These are phyloP conservation scores for Tarsius wallacei DNA, from an alignment of 2,797 vertebrate genomes.

Conservation along the genomic window DNA sequence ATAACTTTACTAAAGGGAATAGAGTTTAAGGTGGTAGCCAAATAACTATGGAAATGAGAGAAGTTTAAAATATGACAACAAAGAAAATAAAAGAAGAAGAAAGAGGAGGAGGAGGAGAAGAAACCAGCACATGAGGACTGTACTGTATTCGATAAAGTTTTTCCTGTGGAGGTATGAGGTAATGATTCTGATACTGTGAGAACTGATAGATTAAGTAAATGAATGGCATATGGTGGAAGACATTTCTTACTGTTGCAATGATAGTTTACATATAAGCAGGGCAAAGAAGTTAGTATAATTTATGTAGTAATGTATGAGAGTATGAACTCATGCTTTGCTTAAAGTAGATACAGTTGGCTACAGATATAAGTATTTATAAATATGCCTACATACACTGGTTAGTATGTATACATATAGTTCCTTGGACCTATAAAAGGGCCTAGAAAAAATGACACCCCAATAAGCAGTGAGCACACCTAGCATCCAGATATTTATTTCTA, in stretches of 20 bases:
- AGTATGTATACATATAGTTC: background rate
- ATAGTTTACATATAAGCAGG: background rate
- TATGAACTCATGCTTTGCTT: background rate
- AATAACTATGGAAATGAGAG: background rate
- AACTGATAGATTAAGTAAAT: background rate
- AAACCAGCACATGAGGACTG: background rate
- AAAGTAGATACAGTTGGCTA: background rate
- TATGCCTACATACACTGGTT: background rate
- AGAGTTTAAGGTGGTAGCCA: background rate
- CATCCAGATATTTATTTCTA: background rate
- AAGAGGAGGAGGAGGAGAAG: background rate
- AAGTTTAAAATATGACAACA: background rate
- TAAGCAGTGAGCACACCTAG: background rate
- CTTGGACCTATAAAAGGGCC: background rate
- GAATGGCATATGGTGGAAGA: background rate
- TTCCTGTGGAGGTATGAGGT: background rate
- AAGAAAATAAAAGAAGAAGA: too few relatives aligned
- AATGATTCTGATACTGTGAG: background rate
- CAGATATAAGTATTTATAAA: background rate
- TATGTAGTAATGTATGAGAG: background rate
- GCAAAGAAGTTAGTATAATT: background rate
- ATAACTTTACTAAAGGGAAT: background rate
- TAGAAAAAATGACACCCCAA: background rate
- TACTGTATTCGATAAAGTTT: too few relatives aligned
- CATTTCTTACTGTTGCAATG: background rate